Conservation (phyloP, 2,888 invertebrate species). For the Ornithoptera priamus region DNA sequence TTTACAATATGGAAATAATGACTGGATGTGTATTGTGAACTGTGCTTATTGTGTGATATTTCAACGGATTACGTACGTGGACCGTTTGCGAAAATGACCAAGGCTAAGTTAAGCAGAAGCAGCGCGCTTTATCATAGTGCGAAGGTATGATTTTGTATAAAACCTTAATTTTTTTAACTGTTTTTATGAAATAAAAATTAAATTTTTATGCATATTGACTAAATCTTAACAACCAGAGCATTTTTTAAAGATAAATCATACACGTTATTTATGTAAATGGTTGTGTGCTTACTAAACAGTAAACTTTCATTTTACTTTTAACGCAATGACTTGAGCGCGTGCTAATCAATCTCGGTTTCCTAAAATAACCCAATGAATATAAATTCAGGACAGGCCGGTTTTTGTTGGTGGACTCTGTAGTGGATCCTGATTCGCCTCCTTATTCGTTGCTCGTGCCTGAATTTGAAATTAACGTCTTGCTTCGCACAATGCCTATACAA, state of each 20-base stretch:
- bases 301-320: constrained; percentile 18
- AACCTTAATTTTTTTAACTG: neutral
- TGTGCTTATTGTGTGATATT: constrained; percentile 52
- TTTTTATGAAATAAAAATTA: neutral
- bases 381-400: constrained; percentile 57
- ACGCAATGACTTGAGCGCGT: constrained; percentile 1
- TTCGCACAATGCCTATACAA: neutral
- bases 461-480: constrained; percentile 59
- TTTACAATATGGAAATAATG: constrained; percentile 57
- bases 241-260: neutral
- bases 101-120: constrained; percentile 78
- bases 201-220: neutral
- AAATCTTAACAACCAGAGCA: neutral
- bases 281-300: constrained; percentile 12
- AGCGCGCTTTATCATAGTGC: constrained; percentile 87
- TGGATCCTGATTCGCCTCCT: constrained; percentile 62
- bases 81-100: constrained; percentile 68
- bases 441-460: constrained; percentile 48
- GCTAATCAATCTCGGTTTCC: neutral
- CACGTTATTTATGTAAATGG: neutral
- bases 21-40: constrained; percentile 59
- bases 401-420: constrained; percentile 44
- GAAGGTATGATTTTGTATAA: constrained; percentile 79
- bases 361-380: constrained; percentile 35
- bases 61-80: constrained; percentile 47